Conservation (phyloP, 2,888 invertebrate species). For the Icerya purchasi region DNA sequence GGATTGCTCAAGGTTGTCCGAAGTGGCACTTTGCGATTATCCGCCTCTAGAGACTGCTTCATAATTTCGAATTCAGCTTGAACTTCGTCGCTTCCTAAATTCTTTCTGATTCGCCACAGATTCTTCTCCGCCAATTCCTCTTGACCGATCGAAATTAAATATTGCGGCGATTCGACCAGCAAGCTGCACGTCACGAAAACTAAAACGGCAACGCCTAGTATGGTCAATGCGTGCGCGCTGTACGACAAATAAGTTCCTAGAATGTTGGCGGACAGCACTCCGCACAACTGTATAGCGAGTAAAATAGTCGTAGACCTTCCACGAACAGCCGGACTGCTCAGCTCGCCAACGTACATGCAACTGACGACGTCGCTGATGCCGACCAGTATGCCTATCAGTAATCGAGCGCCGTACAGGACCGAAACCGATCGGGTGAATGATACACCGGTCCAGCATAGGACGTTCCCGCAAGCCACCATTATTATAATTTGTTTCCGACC, state of each 20-base stretch:
- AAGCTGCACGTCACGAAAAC: conserved; percentile 13
- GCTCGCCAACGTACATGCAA: conserved; percentile 18
- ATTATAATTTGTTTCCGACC: conserved; percentile 2
- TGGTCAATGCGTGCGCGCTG: conserved; percentile 13
- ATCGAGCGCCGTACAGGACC: conserved; percentile 15
- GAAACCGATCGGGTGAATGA: background rate
- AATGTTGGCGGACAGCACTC: conserved; percentile 16
- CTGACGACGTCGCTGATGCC: conserved; percentile 17
- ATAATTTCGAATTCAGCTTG: too few relatives aligned
- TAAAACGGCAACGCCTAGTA: conserved; percentile 13
- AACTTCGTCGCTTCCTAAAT: too few relatives aligned
- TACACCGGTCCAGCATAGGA: background rate
- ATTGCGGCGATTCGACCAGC: conserved; percentile 17
- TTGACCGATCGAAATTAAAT: conserved; percentile 15
- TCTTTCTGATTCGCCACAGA: too few relatives aligned
- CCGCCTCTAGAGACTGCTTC: too few relatives aligned
- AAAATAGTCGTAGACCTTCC: conserved; percentile 17
- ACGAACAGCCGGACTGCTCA: conserved; percentile 15
- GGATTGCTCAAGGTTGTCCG: conserved; percentile 5
- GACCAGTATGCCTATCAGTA: conserved; percentile 18
- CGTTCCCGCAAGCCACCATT: background rate
- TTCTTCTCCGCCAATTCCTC: too few relatives aligned
- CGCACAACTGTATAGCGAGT: conserved; percentile 17
- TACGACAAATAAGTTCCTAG: conserved; percentile 17
- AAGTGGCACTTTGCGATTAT: conserved; percentile 8